Conservation (phyloP, 2,113 vertebrate species). For the Elanus axillaris region DNA sequence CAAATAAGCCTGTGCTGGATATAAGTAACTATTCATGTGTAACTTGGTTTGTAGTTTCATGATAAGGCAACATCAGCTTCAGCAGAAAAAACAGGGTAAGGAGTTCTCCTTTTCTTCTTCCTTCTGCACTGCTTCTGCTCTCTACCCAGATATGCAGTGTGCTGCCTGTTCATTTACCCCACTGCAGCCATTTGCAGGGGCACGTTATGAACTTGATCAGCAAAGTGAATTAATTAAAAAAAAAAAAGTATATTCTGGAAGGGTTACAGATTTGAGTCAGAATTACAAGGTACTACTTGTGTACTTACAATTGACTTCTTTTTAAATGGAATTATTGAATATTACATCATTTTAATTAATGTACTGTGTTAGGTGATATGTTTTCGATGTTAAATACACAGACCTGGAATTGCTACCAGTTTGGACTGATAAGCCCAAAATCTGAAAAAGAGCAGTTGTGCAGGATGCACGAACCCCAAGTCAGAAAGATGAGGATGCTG, state of each 20-base stretch:
- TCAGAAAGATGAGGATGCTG: not conserved
- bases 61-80: not conserved
- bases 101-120: slow-evolving; percentile 21
- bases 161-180: not conserved
- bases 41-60: not conserved
- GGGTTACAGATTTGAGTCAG: not conserved
- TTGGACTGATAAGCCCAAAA: not conserved
- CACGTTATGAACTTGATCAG: not conserved
- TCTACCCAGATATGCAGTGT: not conserved
- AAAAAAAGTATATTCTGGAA: not conserved
- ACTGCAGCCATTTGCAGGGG: not conserved
- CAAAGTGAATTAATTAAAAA: not conserved
- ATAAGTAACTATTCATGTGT: not conserved
- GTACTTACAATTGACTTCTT: not conserved
- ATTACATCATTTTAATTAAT: not conserved
- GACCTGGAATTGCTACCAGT: not conserved
- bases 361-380: not conserved
- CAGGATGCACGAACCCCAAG: not conserved
- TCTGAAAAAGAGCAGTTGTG: not conserved
- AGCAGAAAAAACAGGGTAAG: not conserved
- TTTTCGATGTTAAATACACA: not conserved
- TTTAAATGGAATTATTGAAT: not conserved
- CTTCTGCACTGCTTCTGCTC: not conserved
- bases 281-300: not conserved
- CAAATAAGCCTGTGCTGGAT: slow-evolving; percentile 8